Evolutionary conservation across 2,797 vertebrate genomes (phyloP).

Genomic region (Tragopan temminckii): DNA sequence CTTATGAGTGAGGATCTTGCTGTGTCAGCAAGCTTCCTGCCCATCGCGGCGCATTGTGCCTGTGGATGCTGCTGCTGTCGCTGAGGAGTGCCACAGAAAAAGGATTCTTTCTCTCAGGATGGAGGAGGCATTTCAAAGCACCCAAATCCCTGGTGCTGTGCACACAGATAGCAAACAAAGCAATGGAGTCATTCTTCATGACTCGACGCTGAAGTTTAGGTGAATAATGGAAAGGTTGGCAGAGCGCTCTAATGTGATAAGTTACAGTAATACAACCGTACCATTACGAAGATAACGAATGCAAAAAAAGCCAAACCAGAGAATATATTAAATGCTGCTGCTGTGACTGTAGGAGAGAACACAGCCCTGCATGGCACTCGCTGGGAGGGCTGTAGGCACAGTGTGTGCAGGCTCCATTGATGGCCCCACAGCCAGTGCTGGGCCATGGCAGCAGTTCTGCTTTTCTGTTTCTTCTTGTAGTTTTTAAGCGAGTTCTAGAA

Average conservation of each 20-base stretch:
- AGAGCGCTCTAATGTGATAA: background rate
- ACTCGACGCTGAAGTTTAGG: background rate
- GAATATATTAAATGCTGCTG: background rate
- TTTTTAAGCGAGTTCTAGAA: background rate
- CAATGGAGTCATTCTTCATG: background rate
- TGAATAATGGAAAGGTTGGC: background rate
- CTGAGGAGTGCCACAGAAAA: background rate
- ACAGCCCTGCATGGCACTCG: background rate
- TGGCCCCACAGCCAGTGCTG: background rate
- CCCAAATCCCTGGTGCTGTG: background rate
- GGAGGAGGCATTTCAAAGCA: background rate
- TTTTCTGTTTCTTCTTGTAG: background rate
- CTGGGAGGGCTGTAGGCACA: background rate
- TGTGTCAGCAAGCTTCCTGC: background rate
- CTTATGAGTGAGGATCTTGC: background rate
- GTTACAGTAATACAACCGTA: background rate
- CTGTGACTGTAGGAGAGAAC: background rate
- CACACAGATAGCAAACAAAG: background rate
- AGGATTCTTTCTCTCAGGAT: background rate
- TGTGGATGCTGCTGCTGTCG: background rate
- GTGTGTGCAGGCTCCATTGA: too few species aligned
- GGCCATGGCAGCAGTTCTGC: background rate
- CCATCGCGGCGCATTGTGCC: background rate
- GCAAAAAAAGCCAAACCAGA: background rate
- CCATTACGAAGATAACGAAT: background rate